Evolutionary conservation across 2,888 invertebrate genomes (phyloP).

Genomic region (Coelinius sp.): DNA sequence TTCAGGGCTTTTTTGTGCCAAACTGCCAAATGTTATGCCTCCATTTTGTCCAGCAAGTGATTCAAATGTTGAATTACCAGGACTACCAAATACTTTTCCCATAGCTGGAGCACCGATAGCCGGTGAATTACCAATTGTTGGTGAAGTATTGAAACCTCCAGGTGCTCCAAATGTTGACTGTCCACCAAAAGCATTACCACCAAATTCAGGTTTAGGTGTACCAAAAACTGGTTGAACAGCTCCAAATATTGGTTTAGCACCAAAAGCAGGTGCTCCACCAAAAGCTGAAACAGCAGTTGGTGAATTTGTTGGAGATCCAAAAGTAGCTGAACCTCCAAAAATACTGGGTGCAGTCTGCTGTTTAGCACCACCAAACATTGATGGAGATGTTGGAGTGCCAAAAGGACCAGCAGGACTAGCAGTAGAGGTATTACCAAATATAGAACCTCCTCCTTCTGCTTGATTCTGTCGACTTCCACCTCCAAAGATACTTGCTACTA

Average conservation of each 20-base stretch:
- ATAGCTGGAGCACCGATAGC: constrained; percentile 48
- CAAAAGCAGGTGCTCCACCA: constrained; percentile 61
- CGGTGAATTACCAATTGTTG: constrained; percentile 44
- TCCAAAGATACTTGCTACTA: background rate
- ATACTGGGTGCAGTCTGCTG: constrained; percentile 40
- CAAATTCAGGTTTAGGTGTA: constrained; percentile 54
- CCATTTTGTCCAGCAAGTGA: constrained; percentile 62
- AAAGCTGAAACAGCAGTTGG: constrained; percentile 50
- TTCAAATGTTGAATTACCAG: constrained; percentile 63
- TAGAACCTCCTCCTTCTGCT: constrained; percentile 18
- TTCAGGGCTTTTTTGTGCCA: constrained; percentile 59
- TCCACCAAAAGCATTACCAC: constrained; percentile 62
- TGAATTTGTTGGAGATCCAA: constrained; percentile 46
- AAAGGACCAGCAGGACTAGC: constrained; percentile 33
- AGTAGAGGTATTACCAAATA: constrained; percentile 42
- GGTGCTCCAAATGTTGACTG: constrained; percentile 57
- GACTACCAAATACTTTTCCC: constrained; percentile 62
- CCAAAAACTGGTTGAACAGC: constrained; percentile 56
- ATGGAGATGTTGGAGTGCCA: constrained; percentile 33
- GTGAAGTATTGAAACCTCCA: constrained; percentile 60
- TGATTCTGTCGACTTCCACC: background rate
- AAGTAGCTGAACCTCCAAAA: constrained; percentile 48
- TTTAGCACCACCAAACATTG: constrained; percentile 43
- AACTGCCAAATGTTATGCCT: constrained; percentile 59
- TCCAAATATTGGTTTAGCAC: constrained; percentile 61